Evolutionary conservation across 2,797 vertebrate genomes (phyloP).

Genomic region (Acipenser transmontanus): DNA sequence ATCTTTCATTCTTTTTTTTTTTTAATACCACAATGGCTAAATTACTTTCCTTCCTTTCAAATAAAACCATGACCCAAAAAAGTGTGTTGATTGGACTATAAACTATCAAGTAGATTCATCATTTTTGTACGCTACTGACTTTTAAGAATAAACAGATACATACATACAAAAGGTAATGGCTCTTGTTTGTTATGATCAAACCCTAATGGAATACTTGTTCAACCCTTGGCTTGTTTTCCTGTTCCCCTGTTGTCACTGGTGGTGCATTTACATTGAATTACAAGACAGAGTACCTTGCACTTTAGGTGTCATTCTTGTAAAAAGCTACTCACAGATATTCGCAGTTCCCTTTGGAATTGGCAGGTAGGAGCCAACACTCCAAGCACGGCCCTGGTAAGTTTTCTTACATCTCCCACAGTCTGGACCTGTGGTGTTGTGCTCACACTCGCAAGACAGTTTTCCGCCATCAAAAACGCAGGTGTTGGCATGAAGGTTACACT

Average conservation of each 20-base stretch:
- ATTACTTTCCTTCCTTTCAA: too few relatives aligned
- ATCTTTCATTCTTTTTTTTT: too few relatives aligned
- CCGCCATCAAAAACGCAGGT: constrained; percentile 90
- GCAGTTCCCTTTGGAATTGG: constrained; percentile 97
- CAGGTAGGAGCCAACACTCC: constrained; percentile 94
- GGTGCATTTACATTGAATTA: background rate
- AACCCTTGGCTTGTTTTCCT: background rate
- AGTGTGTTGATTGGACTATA: too few relatives aligned
- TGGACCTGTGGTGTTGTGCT: constrained; percentile 96
- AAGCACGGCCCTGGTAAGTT: constrained; percentile 88
- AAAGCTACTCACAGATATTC: constrained; percentile 90
- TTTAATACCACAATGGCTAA: too few relatives aligned
- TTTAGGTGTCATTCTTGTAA: background rate
- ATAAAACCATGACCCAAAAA: too few relatives aligned
- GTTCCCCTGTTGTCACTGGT: constrained; percentile 5
- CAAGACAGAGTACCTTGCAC: constrained; percentile 7
- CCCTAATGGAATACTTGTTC: background rate
- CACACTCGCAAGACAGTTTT: constrained; percentile 90
- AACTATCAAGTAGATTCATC: too few relatives aligned
- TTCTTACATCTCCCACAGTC: constrained; percentile 97
- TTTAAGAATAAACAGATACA: too few relatives aligned
- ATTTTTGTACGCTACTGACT: too few relatives aligned
- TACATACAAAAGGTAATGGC: too few relatives aligned
- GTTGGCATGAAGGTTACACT: constrained; percentile 97
- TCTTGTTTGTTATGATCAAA: background rate